phyloP scores from a whole-genome alignment of 1,140 invertebrate species.

The Drosophila pruinosa region DNA sequence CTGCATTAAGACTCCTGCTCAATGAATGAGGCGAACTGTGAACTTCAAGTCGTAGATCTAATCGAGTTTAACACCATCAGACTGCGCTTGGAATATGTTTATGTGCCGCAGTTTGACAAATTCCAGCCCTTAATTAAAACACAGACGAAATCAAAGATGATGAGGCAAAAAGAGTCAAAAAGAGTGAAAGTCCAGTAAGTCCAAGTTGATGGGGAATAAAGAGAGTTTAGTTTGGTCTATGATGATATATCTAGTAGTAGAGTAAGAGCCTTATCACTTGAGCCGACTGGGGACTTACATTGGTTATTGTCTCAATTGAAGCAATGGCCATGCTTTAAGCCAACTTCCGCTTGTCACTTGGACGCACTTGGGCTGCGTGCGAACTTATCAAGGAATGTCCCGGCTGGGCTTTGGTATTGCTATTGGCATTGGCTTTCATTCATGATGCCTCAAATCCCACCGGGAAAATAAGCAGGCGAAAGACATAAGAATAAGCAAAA shows the following conservation, averaged over 20 bases:
- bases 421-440: neutral
- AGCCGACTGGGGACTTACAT: conserved; percentile 27
- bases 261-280: neutral
- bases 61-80: conserved; percentile 64
- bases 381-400: no score
- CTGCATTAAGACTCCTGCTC: conserved; percentile 29
- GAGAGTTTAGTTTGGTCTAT: neutral
- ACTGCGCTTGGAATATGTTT: conserved; percentile 34
- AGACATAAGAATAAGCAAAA: conserved; percentile 45
- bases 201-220: no score
- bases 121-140: conserved; percentile 52
- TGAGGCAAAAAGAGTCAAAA: neutral
- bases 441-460: conserved; percentile 7
- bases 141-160: neutral
- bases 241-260: neutral
- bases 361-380: neutral
- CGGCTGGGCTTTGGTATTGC: neutral
- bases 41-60: conserved; percentile 53
- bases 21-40: neutral
- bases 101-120: conserved; percentile 50
- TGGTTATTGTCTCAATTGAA: conserved; percentile 72
- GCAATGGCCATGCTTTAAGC: conserved; percentile 31
- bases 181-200: no score
- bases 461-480: conserved; percentile 13
- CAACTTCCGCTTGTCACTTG: conserved; percentile 69